phyloP scores from a whole-genome alignment of 2,797 vertebrate species.

The Enteromius paludinosus region DNA sequence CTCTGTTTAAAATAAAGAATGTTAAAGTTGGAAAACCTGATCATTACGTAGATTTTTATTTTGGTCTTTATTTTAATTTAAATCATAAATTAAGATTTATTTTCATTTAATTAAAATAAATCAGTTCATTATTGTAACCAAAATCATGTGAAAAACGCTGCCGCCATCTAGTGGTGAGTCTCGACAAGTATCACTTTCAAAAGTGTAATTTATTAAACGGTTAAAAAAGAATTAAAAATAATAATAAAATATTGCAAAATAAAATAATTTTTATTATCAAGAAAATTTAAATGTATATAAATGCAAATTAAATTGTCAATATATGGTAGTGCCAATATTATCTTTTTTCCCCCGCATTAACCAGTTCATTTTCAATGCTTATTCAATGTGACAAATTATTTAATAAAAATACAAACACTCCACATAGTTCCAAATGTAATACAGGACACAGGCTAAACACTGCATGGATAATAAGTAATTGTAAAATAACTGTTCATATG shows the following conservation, averaged over 20 bases:
- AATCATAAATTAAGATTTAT: too few species aligned
- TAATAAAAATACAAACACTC: background rate
- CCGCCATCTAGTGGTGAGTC: slow-evolving; percentile 1
- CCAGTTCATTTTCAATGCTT: background rate
- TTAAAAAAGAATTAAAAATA: too few species aligned
- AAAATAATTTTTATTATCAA: background rate
- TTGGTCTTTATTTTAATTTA: background rate
- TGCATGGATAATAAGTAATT: background rate
- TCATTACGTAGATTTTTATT: background rate
- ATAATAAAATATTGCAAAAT: too few species aligned
- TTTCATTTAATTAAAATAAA: too few species aligned
- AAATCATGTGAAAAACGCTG: background rate
- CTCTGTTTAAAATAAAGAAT: background rate
- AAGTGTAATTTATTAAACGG: too few species aligned
- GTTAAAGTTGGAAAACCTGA: background rate
- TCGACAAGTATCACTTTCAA: background rate
- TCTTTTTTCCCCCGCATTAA: background rate
- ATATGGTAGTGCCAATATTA: background rate
- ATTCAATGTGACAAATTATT: background rate
- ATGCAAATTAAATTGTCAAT: background rate
- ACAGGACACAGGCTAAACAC: background rate
- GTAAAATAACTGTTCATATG: too few species aligned
- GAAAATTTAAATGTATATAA: background rate
- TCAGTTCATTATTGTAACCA: background rate
- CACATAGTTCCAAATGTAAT: background rate